phyloP scores from a whole-genome alignment of 2,888 invertebrate genomes.

The Rhamphomyia laevipes region DNA sequence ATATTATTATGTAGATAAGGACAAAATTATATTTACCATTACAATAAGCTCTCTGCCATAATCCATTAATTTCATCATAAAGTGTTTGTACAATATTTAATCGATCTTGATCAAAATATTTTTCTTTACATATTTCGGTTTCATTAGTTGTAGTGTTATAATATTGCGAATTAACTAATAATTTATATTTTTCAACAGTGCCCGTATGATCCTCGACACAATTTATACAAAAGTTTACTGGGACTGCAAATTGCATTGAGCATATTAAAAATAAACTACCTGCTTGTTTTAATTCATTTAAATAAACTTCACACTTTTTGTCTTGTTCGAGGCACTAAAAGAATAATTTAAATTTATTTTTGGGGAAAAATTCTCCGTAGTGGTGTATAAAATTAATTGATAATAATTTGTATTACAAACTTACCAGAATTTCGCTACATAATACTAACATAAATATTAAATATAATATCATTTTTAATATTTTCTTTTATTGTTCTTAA shows the following conservation, averaged over 20 bases:
- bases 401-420: no score
- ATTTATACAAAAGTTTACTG: neutral
- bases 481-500: no score
- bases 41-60: constrained; percentile 26
- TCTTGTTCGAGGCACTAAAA: no score
- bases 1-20: constrained; percentile 19
- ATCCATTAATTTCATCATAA: constrained; percentile 18
- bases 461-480: no score
- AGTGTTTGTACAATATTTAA: constrained; percentile 23
- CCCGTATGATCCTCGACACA: neutral
- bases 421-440: no score
- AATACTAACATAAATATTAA: no score
- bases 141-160: constrained; percentile 8
- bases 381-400: no score
- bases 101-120: constrained; percentile 25
- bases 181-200: neutral
- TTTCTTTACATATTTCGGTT: constrained; percentile 17
- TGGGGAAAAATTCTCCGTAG: no score
- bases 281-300: no score
- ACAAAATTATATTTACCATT: constrained; percentile 16
- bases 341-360: no score
- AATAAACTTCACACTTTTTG: no score
- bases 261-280: no score
- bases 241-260: neutral
- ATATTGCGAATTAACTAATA: neutral